Evolutionary conservation across 2,113 vertebrate species (phyloP).

Genomic region (Hucho hucho): DNA sequence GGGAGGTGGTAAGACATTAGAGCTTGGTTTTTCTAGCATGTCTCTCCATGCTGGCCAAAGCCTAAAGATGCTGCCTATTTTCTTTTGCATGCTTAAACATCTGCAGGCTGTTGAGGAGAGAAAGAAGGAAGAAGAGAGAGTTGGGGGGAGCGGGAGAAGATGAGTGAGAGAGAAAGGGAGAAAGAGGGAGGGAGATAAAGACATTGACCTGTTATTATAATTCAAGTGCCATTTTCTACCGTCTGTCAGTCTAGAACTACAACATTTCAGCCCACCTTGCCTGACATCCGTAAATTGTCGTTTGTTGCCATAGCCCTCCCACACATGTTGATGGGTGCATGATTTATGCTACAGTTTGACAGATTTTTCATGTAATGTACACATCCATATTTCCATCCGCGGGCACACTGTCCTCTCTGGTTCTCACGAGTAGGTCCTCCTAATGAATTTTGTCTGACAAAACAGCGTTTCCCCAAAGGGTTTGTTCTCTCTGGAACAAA

Average conservation of each 20-base stretch:
- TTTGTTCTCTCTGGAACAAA: constrained; percentile 46
- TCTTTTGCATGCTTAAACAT: constrained; percentile 33
- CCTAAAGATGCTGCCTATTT: constrained; percentile 52
- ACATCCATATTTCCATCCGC: constrained; percentile 47
- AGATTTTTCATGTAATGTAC: constrained; percentile 8
- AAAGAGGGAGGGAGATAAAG: constrained; percentile 2
- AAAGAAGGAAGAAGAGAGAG: neutral
- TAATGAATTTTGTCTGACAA: constrained; percentile 60
- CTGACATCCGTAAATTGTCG: neutral
- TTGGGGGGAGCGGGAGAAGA: neutral
- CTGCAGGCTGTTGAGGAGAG: neutral
- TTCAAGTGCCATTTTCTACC: neutral
- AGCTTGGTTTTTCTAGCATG: constrained; percentile 59
- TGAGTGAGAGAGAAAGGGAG: neutral
- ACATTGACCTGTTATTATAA: no score
- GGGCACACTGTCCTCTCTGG: constrained; percentile 37
- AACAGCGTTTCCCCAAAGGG: constrained; percentile 44
- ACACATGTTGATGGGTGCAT: constrained; percentile 1
- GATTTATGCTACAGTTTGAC: constrained; percentile 14
- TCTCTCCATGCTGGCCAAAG: constrained; percentile 52
- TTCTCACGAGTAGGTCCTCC: constrained; percentile 50
- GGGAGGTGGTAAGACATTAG: constrained; percentile 63
- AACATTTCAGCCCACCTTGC: neutral
- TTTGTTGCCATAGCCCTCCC: constrained; percentile 8
- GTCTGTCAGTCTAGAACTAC: neutral